Conservation (phyloP, 2,888 invertebrate genomes). For the Herminia tarsipennalis region DNA sequence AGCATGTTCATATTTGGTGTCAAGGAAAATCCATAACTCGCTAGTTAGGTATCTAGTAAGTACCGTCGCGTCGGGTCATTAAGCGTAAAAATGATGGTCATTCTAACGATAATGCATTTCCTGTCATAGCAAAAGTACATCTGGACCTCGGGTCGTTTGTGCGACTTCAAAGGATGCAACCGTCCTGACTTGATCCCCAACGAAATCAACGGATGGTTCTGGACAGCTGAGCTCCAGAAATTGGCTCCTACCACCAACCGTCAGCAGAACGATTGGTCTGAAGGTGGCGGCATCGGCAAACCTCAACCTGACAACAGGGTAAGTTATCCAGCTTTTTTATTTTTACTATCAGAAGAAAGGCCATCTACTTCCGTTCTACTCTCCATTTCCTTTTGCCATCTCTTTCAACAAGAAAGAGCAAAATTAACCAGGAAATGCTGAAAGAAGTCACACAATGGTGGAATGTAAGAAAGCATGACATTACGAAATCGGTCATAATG, state of each 20-base stretch:
- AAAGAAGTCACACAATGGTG: slow-evolving; percentile 42
- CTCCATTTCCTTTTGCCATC: too few relatives aligned
- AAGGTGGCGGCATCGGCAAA: slow-evolving; percentile 93
- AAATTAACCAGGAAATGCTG: slow-evolving; percentile 39
- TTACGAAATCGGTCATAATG: slow-evolving; percentile 64
- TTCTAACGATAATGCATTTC: slow-evolving; percentile 16
- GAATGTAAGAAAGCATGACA: slow-evolving; percentile 51
- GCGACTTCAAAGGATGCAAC: slow-evolving; percentile 96
- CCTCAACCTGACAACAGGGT: slow-evolving; percentile 95
- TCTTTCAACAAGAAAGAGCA: too few relatives aligned
- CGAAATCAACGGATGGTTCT: slow-evolving; percentile 95
- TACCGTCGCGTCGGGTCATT: too few relatives aligned
- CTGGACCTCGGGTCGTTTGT: slow-evolving; percentile 95
- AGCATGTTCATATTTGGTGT: slow-evolving; percentile 27
- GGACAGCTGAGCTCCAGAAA: slow-evolving; percentile 95
- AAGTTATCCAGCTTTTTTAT: slow-evolving; percentile 35
- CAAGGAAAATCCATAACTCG: slow-evolving; percentile 34
- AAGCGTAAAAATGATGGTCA: too few relatives aligned
- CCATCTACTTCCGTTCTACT: too few relatives aligned
- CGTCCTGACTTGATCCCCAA: slow-evolving; percentile 93
- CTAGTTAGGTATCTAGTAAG: too few relatives aligned
- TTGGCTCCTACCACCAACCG: slow-evolving; percentile 93
- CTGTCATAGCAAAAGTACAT: slow-evolving; percentile 91
- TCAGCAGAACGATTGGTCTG: slow-evolving; percentile 95
- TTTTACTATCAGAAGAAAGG: too few relatives aligned